Percentiles rank a stretch among this genome's conserved stretches.
These are phyloP conservation scores for Sipha flava DNA, from an alignment of 1,140 invertebrate genomes.

Conservation along the genomic window DNA sequence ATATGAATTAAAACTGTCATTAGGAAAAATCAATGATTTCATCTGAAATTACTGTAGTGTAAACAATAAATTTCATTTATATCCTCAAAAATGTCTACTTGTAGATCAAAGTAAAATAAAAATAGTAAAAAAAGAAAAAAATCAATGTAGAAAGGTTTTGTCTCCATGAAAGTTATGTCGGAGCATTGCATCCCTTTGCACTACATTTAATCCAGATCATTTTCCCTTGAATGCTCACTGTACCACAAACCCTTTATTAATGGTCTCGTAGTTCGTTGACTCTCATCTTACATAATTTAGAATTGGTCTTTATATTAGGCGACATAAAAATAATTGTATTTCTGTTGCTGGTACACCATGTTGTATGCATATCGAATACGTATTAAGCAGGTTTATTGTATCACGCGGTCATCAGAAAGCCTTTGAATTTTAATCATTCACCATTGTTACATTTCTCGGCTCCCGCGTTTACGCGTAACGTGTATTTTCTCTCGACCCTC, in stretches of 20 bases:
- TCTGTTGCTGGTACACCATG: background rate
- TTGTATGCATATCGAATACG: background rate
- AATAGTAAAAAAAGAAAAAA: background rate
- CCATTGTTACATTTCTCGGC: too few species aligned
- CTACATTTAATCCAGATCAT: conserved; percentile 16
- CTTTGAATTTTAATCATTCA: background rate
- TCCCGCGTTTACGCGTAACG: too few species aligned
- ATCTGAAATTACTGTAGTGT: background rate
- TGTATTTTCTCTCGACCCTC: too few species aligned
- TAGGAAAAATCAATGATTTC: background rate
- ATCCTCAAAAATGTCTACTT: background rate
- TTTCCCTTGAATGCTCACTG: background rate
- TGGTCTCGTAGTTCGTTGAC: conserved; percentile 1
- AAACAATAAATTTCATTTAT: background rate
- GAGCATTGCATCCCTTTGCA: conserved; percentile 3
- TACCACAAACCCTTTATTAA: conserved; percentile 9
- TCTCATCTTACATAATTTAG: background rate
- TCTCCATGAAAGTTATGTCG: background rate
- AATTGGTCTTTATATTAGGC: background rate
- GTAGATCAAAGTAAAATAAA: background rate
- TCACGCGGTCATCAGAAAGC: too few species aligned
- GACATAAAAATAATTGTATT: background rate
- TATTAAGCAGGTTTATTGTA: background rate
- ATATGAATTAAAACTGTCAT: background rate
- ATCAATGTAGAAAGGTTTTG: background rate